Evolutionary conservation across 2,113 vertebrate species (phyloP), one percentile per base, ranked within the genome.

Genomic region (Cephalopholis sonnerati): DNA sequence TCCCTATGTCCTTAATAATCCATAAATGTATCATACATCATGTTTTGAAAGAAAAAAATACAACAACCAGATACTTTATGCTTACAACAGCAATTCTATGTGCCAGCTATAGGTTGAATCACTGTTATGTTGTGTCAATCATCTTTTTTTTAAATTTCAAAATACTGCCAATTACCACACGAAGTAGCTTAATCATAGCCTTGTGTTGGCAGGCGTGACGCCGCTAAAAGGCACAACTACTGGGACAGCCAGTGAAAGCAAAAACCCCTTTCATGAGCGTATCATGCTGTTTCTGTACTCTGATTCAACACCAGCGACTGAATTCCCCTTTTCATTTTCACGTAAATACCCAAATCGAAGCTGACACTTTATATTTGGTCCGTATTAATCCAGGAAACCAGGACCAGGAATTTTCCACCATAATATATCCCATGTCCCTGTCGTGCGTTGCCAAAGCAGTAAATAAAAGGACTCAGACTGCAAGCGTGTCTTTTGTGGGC

Each of bases 341-440:
- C 36, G 27, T 67, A 41, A 65, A 73, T 27, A 46, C 61, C 72
- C 24, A 90, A 92, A 92, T 91, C 58, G 68, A 91, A 88, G 53
- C 61, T 85, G 91, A 93, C 87, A 90, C 72, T 79, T 89, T 79
- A 71, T 87, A 82, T 74, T 87, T 84, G 78, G 81, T 71, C 41
- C 13, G 3, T 82, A 90, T 89, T 88, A 92, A 88, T 86, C 76
- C 89, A 89, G 83, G 75, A 89, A 92, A 93, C 87, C 79, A 80
- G 51, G 57, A 89, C 53, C 86, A 87, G 63, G 54, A 53, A 66
- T 79, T 86, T 88, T 90, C 87, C 83, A 78, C 83, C 77, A 58
- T 81, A 90, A 90, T 58, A 73, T 74, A 73, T 76, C 70, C 83
- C 62, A 51, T 79, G 73, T 84, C 61, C 32, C 68, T 75, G 59